phyloP scores from a whole-genome alignment of 1,140 invertebrate species.

The Stenopsyche tienmushanensis region DNA sequence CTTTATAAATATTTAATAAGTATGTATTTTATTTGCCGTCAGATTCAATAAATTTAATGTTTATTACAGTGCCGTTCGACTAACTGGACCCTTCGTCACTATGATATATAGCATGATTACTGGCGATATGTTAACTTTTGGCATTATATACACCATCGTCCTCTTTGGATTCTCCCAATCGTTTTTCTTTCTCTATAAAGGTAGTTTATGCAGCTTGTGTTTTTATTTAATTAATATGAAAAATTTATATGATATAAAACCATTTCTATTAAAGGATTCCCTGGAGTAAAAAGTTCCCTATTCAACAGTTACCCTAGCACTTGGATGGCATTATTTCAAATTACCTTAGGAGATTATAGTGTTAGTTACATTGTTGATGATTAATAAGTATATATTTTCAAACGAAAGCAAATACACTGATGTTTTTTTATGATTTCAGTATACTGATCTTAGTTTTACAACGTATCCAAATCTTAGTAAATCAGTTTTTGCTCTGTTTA shows the following conservation, averaged over 20 bases:
- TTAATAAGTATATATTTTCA: not conserved
- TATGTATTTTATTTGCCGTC: not conserved
- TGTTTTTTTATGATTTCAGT: slow-evolving; percentile 64
- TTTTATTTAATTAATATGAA: not conserved
- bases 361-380: slow-evolving; percentile 61
- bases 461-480: slow-evolving; percentile 90
- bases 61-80: slow-evolving; percentile 76
- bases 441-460: slow-evolving; percentile 83
- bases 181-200: slow-evolving; percentile 95
- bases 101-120: slow-evolving; percentile 99
- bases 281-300: slow-evolving; percentile 73
- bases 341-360: slow-evolving; percentile 96
- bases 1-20: not conserved
- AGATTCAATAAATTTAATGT: not conserved
- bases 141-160: slow-evolving; percentile 93
- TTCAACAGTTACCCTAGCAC: slow-evolving; percentile 86
- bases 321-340: slow-evolving; percentile 97
- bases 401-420: not conserved
- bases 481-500: slow-evolving; percentile 93
- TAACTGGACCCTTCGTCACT: slow-evolving; percentile 96
- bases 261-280: slow-evolving; percentile 62
- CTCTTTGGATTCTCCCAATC: slow-evolving; percentile 94
- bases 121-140: slow-evolving; percentile 96
- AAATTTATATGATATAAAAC: not conserved
- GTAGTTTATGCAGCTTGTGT: slow-evolving; percentile 39